A percentile compares a stretch with the other conserved stretches of the same genome.
These are phyloP conservation scores for Microtus oregoni DNA, from an alignment of 2,113 vertebrate genomes.

Conservation along the genomic window DNA sequence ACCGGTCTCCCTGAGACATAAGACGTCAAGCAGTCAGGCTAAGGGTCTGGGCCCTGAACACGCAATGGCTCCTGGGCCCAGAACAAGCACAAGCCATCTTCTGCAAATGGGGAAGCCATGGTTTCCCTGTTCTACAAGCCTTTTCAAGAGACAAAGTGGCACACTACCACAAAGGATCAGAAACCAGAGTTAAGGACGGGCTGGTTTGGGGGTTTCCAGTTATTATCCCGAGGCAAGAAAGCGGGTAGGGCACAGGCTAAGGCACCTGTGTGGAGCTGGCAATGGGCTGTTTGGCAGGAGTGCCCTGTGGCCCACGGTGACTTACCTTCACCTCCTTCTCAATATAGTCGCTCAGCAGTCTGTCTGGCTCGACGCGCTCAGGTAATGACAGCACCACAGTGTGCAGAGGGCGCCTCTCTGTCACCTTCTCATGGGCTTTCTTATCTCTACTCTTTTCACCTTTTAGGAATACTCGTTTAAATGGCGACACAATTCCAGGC, in stretches of 20 bases:
- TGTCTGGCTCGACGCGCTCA: slow-evolving; percentile 94
- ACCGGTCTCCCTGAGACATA: not conserved
- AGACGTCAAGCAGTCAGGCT: not conserved
- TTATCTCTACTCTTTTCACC: slow-evolving; percentile 96
- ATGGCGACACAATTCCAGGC: slow-evolving; percentile 97
- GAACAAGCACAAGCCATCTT: not conserved
- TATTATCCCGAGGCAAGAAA: too few species aligned
- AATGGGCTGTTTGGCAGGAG: not conserved
- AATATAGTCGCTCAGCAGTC: slow-evolving; percentile 97
- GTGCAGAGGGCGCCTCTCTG: slow-evolving; percentile 94
- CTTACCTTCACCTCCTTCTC: slow-evolving; percentile 98
- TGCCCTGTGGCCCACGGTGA: not conserved
- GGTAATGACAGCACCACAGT: slow-evolving; percentile 93
- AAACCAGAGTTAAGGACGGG: not conserved
- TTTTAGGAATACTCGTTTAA: slow-evolving; percentile 98
- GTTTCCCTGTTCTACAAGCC: not conserved
- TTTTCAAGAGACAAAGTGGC: not conserved
- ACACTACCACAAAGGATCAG: not conserved
- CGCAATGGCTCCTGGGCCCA: accelerated
- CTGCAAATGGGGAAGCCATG: not conserved
- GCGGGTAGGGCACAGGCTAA: not conserved
- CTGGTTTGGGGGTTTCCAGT: not conserved
- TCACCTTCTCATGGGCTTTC: slow-evolving; percentile 96
- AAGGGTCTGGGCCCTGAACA: not conserved
- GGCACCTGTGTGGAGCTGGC: not conserved